Evolutionary conservation across 2,113 vertebrate species (phyloP), one percentile per base, ranked within the genome.

Genomic region (Apus apus): DNA sequence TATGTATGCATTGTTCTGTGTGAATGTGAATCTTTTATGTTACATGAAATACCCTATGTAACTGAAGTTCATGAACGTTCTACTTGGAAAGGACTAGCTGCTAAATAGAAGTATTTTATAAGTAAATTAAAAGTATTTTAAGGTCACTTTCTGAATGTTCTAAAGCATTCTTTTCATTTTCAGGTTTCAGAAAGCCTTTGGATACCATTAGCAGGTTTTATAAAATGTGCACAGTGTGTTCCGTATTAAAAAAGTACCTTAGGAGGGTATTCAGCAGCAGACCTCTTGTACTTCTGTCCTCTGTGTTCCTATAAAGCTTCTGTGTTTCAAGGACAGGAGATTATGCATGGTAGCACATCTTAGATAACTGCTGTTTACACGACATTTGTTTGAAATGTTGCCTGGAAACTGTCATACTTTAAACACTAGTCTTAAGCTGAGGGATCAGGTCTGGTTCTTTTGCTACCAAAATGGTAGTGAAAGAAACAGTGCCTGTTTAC

Each of bases 371-470:
- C 60, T 60, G 82, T 56, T 94, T 87, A 80, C 29, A 8, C 83
- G 71, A 73, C 78, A 74, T 70, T 93, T 85, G 26, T 84, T 96
- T 94, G 82, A 96, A 91, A 94, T 84, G 61, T 84, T 95, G 88
- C 91, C 90, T 92, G 58, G 77, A 95, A 95, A 92, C 84, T 93
- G 82, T 88, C 83, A 64, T 81, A 76, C 72, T 93, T 95, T 19
- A 85, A 91, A 80, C 57, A 38, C 78, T 71, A 19, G 65, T 82
- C 58, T 90, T 92, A 67, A 82, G 32, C 92, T 87, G 92, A 96
- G 66, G 57, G 53, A 82, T 93, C 58, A 56, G 64, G 56, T 83
- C 87, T 91, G 20, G 38, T 90, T 89, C 62, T 95, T 96, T 60
- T 80, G 64, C 60, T 79, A 85, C 71, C 43, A 76, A 71, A 93